phyloP scores from a whole-genome alignment of 2,113 vertebrate genomes.

The Fulmarus glacialis region DNA sequence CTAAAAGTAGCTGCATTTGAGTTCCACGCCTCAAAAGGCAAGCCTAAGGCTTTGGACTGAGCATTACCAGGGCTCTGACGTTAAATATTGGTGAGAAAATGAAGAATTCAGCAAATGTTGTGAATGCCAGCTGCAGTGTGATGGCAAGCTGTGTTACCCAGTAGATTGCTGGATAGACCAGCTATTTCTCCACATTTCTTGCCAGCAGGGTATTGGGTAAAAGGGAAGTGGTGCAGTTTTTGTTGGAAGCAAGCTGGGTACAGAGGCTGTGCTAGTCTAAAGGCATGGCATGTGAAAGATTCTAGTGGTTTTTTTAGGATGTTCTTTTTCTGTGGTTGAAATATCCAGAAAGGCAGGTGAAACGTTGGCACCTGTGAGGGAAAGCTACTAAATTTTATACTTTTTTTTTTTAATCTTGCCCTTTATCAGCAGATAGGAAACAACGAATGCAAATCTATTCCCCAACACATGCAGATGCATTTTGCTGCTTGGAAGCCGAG shows the following conservation, averaged over 20 bases:
- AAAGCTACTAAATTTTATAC: not conserved
- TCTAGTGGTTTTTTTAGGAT: not conserved
- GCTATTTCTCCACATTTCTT: not conserved
- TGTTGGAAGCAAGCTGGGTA: not conserved
- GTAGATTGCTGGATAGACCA: not conserved
- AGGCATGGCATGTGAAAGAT: not conserved
- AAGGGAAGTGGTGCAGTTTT: not conserved
- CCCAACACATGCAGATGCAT: not conserved
- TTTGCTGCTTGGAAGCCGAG: conserved; percentile 21
- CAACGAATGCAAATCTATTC: conserved; percentile 21
- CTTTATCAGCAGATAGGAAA: not conserved
- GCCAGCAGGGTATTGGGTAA: not conserved
- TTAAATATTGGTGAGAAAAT: not conserved
- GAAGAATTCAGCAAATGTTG: not conserved
- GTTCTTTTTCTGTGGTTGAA: not conserved
- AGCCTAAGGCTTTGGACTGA: not conserved
- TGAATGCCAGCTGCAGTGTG: not conserved
- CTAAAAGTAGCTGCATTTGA: not conserved
- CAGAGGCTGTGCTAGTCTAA: not conserved
- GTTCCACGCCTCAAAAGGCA: not conserved
- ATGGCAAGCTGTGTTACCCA: not conserved
- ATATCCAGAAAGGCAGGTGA: not conserved
- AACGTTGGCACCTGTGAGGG: not conserved
- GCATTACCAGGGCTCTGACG: not conserved
- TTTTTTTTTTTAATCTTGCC: not conserved